Evolutionary conservation across 2,797 vertebrate species (phyloP).

Genomic region (Cynopterus sphinx): DNA sequence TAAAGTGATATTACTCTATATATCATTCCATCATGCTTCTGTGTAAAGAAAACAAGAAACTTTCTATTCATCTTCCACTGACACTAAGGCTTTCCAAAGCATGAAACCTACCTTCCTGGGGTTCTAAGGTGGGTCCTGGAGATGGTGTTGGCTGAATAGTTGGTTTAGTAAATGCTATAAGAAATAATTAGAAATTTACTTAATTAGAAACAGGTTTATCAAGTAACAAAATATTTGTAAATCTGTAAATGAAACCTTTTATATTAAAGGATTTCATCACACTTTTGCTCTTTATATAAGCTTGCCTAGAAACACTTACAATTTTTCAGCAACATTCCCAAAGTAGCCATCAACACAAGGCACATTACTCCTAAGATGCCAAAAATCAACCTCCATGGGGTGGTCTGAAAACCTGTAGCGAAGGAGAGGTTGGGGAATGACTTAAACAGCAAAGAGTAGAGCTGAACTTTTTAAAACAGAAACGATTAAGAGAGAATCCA

Average conservation of each 20-base stretch:
- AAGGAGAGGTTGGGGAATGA: background rate
- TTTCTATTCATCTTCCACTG: too few species aligned
- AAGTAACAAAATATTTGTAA: too few species aligned
- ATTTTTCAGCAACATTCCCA: conserved; percentile 49
- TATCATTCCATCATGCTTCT: background rate
- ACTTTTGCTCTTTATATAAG: background rate
- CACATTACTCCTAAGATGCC: conserved; percentile 42
- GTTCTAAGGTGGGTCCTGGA: too few species aligned
- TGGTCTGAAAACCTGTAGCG: conserved; percentile 35
- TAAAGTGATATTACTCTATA: background rate
- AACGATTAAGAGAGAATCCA: background rate
- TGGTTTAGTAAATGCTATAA: too few species aligned
- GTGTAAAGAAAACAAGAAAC: background rate
- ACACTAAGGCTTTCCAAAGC: too few species aligned
- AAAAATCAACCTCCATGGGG: conserved; percentile 49
- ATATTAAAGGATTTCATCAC: background rate
- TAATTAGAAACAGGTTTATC: too few species aligned
- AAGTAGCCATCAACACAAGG: background rate
- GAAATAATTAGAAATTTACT: too few species aligned
- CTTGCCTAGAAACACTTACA: conserved; percentile 57
- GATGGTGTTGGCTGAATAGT: too few species aligned
- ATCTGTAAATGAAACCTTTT: background rate
- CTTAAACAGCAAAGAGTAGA: background rate
- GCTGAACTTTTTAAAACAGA: background rate
- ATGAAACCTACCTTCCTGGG: too few species aligned